A percentile compares a stretch with the other conserved stretches of the same genome.
Conservation (phyloP, 2,113 vertebrate genomes). For the Psephotus haematonotus region DNA sequence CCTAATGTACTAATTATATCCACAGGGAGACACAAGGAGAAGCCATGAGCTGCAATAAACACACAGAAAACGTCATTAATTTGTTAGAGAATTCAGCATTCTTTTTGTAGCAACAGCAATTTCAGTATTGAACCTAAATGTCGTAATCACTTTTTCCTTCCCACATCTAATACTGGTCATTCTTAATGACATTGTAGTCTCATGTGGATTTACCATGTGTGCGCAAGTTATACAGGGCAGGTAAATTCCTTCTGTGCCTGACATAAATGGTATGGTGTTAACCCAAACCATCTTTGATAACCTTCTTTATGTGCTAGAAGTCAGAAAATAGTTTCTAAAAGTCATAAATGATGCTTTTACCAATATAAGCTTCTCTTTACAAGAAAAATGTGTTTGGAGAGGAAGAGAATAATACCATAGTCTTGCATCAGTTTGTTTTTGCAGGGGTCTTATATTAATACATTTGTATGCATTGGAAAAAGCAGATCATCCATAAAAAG, state of each 20-base stretch:
- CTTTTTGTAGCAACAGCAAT: not conserved
- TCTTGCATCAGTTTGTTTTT: slow-evolving; percentile 57
- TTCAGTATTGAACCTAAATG: not conserved
- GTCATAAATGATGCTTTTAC: slow-evolving; percentile 32
- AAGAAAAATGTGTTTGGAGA: not conserved
- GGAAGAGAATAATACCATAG: slow-evolving; percentile 7
- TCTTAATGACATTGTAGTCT: not conserved
- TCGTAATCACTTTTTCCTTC: not conserved
- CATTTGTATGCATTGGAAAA: slow-evolving; percentile 41
- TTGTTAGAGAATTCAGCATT: not conserved
- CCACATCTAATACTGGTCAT: not conserved
- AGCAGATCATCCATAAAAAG: slow-evolving; percentile 63
- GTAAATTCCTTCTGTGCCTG: not conserved
- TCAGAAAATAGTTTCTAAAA: slow-evolving; percentile 56
- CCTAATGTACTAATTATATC: not conserved
- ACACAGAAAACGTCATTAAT: not conserved
- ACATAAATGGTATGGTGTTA: not conserved
- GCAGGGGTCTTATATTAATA: slow-evolving; percentile 41
- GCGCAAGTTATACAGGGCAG: not conserved
- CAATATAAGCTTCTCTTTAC: slow-evolving; percentile 21
- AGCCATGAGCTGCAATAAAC: not conserved
- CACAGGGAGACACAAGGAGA: not conserved
- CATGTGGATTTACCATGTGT: not conserved
- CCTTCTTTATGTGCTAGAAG: slow-evolving; percentile 30
- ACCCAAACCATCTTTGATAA: not conserved